Percentiles rank a stretch among this genome's conserved stretches.
Conservation (phyloP, 2,888 invertebrate species). For the Zygothrica quintamaculata region DNA sequence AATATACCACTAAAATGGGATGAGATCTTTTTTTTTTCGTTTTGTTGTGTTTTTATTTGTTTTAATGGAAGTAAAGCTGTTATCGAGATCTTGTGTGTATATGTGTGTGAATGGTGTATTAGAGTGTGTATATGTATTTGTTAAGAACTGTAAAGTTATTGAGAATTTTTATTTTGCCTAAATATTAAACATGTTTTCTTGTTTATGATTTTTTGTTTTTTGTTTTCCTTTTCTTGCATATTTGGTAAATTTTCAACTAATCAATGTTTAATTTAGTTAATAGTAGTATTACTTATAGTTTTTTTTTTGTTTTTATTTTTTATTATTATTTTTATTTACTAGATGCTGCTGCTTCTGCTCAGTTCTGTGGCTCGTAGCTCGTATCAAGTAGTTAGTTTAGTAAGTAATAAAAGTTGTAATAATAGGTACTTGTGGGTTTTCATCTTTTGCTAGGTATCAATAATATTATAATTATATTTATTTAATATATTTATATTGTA, state of each 20-base stretch:
- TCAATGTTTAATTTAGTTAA: constrained; percentile 36
- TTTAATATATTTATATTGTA: constrained; percentile 3
- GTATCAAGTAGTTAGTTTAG: constrained; percentile 68
- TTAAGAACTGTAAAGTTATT: background rate
- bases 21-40: constrained; percentile 15
- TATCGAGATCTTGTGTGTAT: background rate
- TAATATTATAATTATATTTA: constrained; percentile 36
- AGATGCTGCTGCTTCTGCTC: constrained; percentile 64
- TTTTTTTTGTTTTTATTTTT: constrained; percentile 25
- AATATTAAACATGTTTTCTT: background rate
- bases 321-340: constrained; percentile 44
- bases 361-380: constrained; percentile 78
- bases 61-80: constrained; percentile 22
- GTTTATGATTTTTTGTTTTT: constrained; percentile 12
- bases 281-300: constrained; percentile 39
- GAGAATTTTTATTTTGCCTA: background rate
- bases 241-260: constrained; percentile 46
- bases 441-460: constrained; percentile 71
- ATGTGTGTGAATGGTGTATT: too few species aligned
- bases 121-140: too few species aligned
- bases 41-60: too few species aligned
- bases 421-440: constrained; percentile 76
- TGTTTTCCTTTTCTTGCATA: constrained; percentile 27
- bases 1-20: constrained; percentile 45
- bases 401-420: constrained; percentile 75